These are phyloP conservation scores for Mesaphorura yosii DNA, from an alignment of 1,140 invertebrate genomes.

Conservation along the genomic window DNA sequence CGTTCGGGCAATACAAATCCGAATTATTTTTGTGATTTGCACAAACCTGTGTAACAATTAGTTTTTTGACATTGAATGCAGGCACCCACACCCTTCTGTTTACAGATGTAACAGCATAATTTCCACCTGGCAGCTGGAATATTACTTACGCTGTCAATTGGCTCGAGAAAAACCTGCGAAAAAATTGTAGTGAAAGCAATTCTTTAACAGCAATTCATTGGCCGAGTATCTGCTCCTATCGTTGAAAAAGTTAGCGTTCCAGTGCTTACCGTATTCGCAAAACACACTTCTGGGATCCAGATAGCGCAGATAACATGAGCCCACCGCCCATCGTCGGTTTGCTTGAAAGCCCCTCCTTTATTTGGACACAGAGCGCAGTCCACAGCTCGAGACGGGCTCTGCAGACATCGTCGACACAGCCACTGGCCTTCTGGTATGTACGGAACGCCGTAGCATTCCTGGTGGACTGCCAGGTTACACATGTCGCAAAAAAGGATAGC, in stretches of 20 bases:
- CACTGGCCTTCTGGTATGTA: constrained; percentile 99
- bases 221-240: no score
- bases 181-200: no score
- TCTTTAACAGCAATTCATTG: no score
- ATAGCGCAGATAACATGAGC: constrained; percentile 97
- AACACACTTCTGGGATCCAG: constrained; percentile 97
- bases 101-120: constrained; percentile 91
- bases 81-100: constrained; percentile 81
- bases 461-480: constrained; percentile 87
- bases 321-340: constrained; percentile 92
- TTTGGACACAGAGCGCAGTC: constrained; percentile 97
- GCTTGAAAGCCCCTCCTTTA: constrained; percentile 95
- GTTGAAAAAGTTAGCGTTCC: no score
- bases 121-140: constrained; percentile 92
- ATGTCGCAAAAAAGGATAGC: constrained; percentile 97
- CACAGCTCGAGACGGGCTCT: constrained; percentile 88
- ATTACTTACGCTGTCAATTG: constrained; percentile 89
- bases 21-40: no score
- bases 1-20: no score
- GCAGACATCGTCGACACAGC: constrained; percentile 86
- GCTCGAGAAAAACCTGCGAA: constrained; percentile 75
- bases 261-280: constrained; percentile 79
- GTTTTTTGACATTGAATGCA: constrained; percentile 96
- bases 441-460: constrained; percentile 82
- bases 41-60: constrained; percentile 69